phyloP scores from a whole-genome alignment of 2,113 vertebrate genomes.

The Tenebrosternarchus preto region DNA sequence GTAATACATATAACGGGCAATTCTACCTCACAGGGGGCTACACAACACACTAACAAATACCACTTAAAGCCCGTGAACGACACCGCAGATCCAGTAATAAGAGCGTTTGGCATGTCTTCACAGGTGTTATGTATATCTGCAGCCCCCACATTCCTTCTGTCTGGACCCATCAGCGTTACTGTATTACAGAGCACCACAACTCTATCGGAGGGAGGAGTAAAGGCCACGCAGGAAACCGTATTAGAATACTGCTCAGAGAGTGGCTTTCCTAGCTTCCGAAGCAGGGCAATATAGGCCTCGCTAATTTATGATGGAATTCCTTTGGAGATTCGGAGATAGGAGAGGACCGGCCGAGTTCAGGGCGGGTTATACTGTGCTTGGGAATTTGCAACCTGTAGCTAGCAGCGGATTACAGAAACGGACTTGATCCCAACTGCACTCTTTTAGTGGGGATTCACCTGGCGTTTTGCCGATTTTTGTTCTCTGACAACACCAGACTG shows the following conservation, averaged over 20 bases:
- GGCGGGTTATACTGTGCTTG: no score
- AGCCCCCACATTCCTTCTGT: slow-evolving; percentile 7
- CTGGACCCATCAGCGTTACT: not conserved
- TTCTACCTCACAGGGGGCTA: no score
- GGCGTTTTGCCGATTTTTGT: no score
- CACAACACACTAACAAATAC: no score
- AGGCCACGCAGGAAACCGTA: not conserved
- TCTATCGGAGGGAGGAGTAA: slow-evolving; percentile 9
- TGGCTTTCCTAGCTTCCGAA: no score
- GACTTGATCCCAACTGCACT: no score
- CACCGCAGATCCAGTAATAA: not conserved
- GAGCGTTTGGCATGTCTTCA: not conserved
- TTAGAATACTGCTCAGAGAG: not conserved
- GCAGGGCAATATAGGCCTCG: not conserved
- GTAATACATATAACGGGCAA: no score
- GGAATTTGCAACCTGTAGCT: no score
- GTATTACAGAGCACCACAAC: not conserved
- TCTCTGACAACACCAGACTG: no score
- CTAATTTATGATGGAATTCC: not conserved
- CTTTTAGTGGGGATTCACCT: no score
- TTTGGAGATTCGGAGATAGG: not conserved
- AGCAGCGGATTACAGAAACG: no score
- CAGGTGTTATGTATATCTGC: slow-evolving; percentile 1
- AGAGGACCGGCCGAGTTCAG: no score
- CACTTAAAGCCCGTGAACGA: not conserved